Percentiles rank a stretch among this genome's conserved stretches.
These are phyloP conservation scores for Eucidaris tribuloides DNA, from an alignment of 35 echinoderm and acorn worm genomes.

Conservation along the genomic window DNA sequence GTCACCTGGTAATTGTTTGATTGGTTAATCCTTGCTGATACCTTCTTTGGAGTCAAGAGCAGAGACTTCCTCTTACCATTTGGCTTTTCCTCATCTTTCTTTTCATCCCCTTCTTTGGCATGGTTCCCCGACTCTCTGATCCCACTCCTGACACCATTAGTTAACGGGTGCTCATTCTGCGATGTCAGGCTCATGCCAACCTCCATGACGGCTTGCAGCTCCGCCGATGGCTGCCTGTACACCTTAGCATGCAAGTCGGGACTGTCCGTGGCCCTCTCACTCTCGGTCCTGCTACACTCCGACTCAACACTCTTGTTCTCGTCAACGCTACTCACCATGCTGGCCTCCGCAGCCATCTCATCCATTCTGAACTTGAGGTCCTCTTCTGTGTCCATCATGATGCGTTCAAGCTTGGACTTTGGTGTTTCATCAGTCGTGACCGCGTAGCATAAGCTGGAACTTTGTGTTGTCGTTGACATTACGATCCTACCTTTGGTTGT, in stretches of 20 bases:
- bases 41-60: slow-evolving; percentile 55
- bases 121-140: neutral
- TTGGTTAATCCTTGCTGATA: neutral
- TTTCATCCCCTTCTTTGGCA: slow-evolving; percentile 7
- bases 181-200: slow-evolving; percentile 29
- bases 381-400: slow-evolving; percentile 29
- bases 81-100: slow-evolving; percentile 13
- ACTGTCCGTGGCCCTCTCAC: slow-evolving; percentile 5
- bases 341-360: slow-evolving; percentile 14
- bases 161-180: neutral
- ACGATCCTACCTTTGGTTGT: slow-evolving; percentile 12
- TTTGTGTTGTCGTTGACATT: neutral
- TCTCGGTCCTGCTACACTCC: slow-evolving; percentile 43
- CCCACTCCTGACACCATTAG: slow-evolving; percentile 10
- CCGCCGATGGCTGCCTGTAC: slow-evolving; percentile 9
- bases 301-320: slow-evolving; percentile 30
- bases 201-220: slow-evolving; percentile 48
- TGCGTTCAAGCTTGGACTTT: neutral
- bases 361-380: slow-evolving; percentile 14
- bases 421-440: neutral
- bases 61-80: slow-evolving; percentile 47
- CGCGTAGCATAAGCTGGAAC: neutral
- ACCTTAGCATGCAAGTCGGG: neutral
- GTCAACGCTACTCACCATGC: neutral
- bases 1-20: slow-evolving; percentile 14